Evolutionary conservation across 2,113 vertebrate species (phyloP).

Genomic region (Cyanocitta stelleri): DNA sequence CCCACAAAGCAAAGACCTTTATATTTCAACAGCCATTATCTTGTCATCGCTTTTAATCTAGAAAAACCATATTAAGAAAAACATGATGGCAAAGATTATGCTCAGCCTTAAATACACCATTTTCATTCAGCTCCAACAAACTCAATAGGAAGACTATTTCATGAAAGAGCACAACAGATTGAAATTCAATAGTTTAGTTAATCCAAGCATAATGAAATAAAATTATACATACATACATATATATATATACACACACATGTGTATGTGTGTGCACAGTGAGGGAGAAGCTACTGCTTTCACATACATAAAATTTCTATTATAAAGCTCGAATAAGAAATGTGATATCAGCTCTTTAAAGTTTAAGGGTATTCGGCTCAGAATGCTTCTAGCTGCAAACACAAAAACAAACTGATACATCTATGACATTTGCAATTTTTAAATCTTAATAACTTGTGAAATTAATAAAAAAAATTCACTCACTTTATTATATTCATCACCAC

Average conservation of each 20-base stretch:
- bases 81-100: background rate
- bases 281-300: background rate
- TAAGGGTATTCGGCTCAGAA: background rate
- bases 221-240: background rate
- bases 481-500: background rate
- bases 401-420: background rate
- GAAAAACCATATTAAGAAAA: background rate
- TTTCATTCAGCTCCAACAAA: background rate
- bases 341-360: background rate
- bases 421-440: background rate
- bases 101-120: background rate
- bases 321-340: background rate
- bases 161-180: background rate
- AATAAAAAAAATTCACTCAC: background rate
- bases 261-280: background rate
- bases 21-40: background rate
- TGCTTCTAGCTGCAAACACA: background rate
- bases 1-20: background rate
- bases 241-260: accelerated
- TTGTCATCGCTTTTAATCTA: background rate
- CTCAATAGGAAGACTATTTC: background rate
- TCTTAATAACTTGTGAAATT: background rate
- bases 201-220: background rate
- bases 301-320: background rate
- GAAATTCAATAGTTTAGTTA: background rate